phyloP scores from a whole-genome alignment of 2,113 vertebrate genomes.

The Charina bottae region DNA sequence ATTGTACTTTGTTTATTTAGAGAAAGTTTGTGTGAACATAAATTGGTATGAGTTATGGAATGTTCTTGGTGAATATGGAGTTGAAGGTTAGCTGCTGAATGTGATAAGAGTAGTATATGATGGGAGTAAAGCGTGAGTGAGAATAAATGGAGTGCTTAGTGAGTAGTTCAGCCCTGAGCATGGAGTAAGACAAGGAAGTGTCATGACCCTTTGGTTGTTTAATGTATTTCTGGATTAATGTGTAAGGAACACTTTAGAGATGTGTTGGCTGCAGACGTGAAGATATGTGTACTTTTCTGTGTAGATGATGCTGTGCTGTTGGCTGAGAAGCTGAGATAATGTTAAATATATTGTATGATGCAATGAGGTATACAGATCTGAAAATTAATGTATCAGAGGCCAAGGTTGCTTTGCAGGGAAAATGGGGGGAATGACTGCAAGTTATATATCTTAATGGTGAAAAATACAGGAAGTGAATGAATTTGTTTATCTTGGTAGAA shows the following conservation, averaged over 20 bases:
- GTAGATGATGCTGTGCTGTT: background rate
- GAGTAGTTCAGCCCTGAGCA: background rate
- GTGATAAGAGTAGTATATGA: background rate
- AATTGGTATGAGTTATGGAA: background rate
- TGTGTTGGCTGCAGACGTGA: background rate
- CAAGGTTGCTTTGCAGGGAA: background rate
- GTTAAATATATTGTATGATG: background rate
- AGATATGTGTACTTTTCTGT: background rate
- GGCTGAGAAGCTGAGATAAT: background rate
- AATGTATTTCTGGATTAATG: background rate
- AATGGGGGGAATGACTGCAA: background rate
- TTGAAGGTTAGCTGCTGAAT: background rate
- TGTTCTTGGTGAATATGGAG: background rate
- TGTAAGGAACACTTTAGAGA: background rate
- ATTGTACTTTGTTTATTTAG: background rate
- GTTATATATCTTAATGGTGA: background rate
- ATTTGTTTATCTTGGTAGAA: background rate
- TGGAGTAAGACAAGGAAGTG: background rate
- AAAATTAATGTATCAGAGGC: background rate
- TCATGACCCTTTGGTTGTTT: background rate
- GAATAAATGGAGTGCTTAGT: background rate
- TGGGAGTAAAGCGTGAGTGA: background rate
- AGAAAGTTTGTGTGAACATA: background rate
- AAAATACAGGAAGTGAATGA: background rate
- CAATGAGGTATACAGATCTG: background rate